A percentile compares a stretch with the other conserved stretches of the same genome.
Conservation (phyloP, 2,797 vertebrate species). For the Kryptolebias ocellatus region DNA sequence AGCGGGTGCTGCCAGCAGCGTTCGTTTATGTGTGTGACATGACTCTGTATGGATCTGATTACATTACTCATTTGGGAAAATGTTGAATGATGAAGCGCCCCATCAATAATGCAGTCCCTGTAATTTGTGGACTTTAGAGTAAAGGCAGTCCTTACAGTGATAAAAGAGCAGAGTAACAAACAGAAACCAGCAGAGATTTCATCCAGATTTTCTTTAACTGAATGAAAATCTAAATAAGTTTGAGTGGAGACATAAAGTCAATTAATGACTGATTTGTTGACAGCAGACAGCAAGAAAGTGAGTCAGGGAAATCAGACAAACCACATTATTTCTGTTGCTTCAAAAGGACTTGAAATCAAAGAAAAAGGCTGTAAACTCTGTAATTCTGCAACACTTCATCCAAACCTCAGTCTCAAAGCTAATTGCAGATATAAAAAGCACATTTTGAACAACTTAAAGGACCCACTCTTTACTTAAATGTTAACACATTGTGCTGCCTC, state of each 20-base stretch:
- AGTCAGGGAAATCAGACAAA: neutral
- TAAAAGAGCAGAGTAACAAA: constrained; percentile 19
- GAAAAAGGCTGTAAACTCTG: neutral
- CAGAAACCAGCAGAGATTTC: constrained; percentile 12
- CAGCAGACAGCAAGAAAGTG: no score
- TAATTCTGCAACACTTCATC: constrained; percentile 4
- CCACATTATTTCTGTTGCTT: neutral
- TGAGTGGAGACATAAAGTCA: constrained; percentile 2
- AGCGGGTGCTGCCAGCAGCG: constrained; percentile 21
- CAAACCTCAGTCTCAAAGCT: neutral
- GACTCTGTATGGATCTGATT: constrained; percentile 28
- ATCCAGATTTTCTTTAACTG: constrained; percentile 15
- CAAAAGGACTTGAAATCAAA: neutral
- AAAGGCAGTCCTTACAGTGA: constrained; percentile 16
- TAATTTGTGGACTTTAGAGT: constrained; percentile 35
- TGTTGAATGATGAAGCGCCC: constrained; percentile 25
- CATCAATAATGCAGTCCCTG: constrained; percentile 36
- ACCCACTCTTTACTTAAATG: neutral
- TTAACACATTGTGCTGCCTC: neutral
- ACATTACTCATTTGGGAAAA: constrained; percentile 36
- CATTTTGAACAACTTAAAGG: neutral
- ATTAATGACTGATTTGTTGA: constrained; percentile 10
- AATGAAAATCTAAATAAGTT: constrained; percentile 4
- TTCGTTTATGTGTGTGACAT: constrained; percentile 32
- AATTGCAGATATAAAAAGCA: neutral